Percentiles rank a stretch among this genome's conserved stretches.
These are phyloP conservation scores for Drosophila incognita DNA, from an alignment of 2,888 invertebrate species.

Conservation along the genomic window DNA sequence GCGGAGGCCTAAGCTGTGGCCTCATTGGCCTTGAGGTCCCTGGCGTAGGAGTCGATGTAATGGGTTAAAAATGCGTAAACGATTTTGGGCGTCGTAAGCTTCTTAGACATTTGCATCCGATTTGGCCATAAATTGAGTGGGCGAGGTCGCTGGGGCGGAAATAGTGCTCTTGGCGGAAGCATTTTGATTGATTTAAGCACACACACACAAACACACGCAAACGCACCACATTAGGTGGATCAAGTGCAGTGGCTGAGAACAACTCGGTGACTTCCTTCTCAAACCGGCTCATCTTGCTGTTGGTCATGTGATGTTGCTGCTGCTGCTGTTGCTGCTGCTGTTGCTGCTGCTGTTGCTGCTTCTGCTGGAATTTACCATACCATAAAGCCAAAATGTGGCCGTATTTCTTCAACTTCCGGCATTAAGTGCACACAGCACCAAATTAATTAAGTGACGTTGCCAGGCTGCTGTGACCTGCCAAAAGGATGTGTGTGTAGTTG, in stretches of 20 bases:
- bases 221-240: slow-evolving; percentile 15
- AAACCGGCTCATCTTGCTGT: slow-evolving; percentile 38
- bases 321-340: slow-evolving; percentile 16
- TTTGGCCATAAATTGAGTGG: slow-evolving; percentile 70
- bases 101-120: slow-evolving; percentile 76
- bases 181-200: slow-evolving; percentile 75
- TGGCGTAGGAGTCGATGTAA: slow-evolving; percentile 40
- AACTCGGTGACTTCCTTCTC: slow-evolving; percentile 45
- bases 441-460: slow-evolving; percentile 77
- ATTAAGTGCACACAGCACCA: slow-evolving; percentile 67
- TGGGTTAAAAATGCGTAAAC: slow-evolving; percentile 79
- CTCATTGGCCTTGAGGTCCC: slow-evolving; percentile 43
- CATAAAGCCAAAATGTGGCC: slow-evolving; percentile 63
- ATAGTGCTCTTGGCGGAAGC: slow-evolving; percentile 58
- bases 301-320: slow-evolving; percentile 42
- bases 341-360: slow-evolving; percentile 18
- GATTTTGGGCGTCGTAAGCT: slow-evolving; percentile 76
- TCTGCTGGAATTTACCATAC: slow-evolving; percentile 54
- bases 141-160: slow-evolving; percentile 33
- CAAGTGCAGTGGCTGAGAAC: slow-evolving; percentile 31
- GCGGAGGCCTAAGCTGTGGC: slow-evolving; percentile 46
- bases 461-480: slow-evolving; percentile 44
- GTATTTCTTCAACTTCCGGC: slow-evolving; percentile 78
- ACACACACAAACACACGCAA: slow-evolving; percentile 20
- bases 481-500: slow-evolving; percentile 21